Conservation (phyloP, 2,113 vertebrate species). For the Lepidothrix coronata region DNA sequence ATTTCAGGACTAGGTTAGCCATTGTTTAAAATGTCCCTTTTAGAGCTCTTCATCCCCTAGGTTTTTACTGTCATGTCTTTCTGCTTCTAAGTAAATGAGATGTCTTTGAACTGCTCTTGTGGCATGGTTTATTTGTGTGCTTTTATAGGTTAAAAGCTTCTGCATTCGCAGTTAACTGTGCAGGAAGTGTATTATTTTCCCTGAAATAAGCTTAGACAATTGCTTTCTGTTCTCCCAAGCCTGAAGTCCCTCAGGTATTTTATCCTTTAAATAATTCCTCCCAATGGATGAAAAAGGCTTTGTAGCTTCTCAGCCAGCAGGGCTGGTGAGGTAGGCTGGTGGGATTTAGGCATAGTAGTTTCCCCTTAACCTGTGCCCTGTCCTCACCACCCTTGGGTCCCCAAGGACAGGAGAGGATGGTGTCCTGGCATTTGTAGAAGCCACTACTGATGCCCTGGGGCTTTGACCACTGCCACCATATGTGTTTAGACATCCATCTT, state of each 20-base stretch:
- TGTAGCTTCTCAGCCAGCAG: neutral
- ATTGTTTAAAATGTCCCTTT: neutral
- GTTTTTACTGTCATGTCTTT: neutral
- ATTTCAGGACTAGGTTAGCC: neutral
- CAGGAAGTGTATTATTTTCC: slow-evolving; percentile 5
- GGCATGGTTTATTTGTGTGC: neutral
- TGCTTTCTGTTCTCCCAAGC: neutral
- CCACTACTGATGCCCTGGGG: rapidly evolving
- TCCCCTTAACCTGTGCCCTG: neutral
- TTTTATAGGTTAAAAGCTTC: slow-evolving; percentile 17
- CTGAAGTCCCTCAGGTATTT: neutral
- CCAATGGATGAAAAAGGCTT: neutral
- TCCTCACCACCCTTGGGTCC: neutral
- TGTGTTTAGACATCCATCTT: neutral
- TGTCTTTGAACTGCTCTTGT: neutral
- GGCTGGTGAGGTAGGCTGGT: neutral
- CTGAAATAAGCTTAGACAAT: slow-evolving; percentile 6
- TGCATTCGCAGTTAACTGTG: neutral
- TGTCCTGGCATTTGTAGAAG: neutral
- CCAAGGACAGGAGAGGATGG: neutral
- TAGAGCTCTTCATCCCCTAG: neutral
- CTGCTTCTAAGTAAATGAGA: neutral
- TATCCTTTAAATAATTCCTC: neutral
- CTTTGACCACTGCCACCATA: rapidly evolving
- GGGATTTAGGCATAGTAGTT: neutral